Percentiles rank a stretch among this genome's conserved stretches.
Conservation (phyloP, 2,113 vertebrate species). For the Stegostoma tigrinum region DNA sequence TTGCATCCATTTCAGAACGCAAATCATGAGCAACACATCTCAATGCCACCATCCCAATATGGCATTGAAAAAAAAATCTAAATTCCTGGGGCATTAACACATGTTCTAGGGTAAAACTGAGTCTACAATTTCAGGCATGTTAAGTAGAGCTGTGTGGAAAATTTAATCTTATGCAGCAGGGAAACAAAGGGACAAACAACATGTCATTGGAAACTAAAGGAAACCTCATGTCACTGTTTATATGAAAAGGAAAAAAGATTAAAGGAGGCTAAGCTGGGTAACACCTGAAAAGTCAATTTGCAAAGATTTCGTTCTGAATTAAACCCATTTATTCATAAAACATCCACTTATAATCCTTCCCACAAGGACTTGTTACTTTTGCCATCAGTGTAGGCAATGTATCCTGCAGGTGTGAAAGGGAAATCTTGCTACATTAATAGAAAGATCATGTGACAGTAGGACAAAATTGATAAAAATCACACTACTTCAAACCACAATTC, state of each 20-base stretch:
- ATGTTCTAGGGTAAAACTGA: background rate
- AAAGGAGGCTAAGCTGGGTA: background rate
- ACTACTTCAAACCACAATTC: constrained; percentile 30
- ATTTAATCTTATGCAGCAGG: background rate
- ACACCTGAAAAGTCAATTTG: background rate
- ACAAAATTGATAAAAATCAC: constrained; percentile 14
- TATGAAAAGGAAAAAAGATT: background rate
- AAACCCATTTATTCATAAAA: background rate
- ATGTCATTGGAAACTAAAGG: background rate
- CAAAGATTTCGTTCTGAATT: background rate
- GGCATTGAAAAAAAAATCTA: background rate
- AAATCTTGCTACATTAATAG: background rate
- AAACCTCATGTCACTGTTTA: background rate
- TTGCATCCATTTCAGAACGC: background rate
- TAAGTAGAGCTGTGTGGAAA: background rate
- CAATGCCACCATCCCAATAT: background rate
- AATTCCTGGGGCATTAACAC: background rate
- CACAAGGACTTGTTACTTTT: background rate
- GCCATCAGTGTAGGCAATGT: background rate
- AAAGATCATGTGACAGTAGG: background rate
- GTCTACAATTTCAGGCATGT: background rate
- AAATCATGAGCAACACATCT: background rate
- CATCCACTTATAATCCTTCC: background rate
- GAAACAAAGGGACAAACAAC: no score
- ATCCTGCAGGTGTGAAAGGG: background rate